Base-by-base conservation (phyloP, 2,888 invertebrate species). In the Autographa gamma region DNA sequence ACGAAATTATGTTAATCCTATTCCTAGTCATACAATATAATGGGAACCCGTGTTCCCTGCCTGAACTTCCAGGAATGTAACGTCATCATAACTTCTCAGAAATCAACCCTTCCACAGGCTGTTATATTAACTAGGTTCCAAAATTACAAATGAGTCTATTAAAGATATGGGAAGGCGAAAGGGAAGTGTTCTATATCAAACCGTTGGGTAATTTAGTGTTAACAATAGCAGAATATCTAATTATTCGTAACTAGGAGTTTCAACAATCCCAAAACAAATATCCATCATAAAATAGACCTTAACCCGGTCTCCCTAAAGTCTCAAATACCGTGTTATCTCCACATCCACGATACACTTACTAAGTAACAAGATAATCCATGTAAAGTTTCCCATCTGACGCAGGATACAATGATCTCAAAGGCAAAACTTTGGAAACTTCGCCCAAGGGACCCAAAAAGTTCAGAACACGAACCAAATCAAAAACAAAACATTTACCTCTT, bases 401-500 rank as follows among this genome's bases (percentile, higher is more conserved):
- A 66, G 58, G 48, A 77, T 77, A 76, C 72, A 61, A 71, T 76
- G 48, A 71, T 71, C 71, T 68, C 67, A 66, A 77, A 77, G 77
- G 70, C 65, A 63, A 65, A 19, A 71, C n/a, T 63, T 71, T 63
- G 32, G 63, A 76, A 80, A 71, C 67, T 66, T 68, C 32, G 43
- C 65, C 65, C 77, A 14, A 56, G 52, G 60, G 80, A 66, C 77
- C 58, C 32, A 58, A 54, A 59, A 71, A 80, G n/a, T 71, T 68
- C 13, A 48, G 13, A 41, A 60, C 65, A 56, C 31, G 61, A 65
- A 60, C 34, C 61, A 66, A 52, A 68, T 61, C 61, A 13, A 60
- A 59, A 52, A 54, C 31, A 56, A 64, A 73, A 73, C 62, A 74
- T n/a, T 87, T 93, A 95, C 95, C 95, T 95, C 87, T 93, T 94